phyloP scores from a whole-genome alignment of 1,140 invertebrate genomes.

The Psilanteris sp. region DNA sequence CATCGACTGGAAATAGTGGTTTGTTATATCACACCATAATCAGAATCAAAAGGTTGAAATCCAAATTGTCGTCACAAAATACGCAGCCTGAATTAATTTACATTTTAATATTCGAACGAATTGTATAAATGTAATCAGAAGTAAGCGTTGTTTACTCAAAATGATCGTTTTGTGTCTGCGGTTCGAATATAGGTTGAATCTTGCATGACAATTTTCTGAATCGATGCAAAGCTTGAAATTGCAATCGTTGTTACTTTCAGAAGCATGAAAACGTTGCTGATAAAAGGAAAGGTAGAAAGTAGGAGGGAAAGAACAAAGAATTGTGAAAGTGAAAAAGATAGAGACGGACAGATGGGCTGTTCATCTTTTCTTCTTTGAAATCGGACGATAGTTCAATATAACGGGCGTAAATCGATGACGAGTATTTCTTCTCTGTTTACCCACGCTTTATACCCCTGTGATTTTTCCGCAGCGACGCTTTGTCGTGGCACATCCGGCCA shows the following conservation, averaged over 20 bases:
- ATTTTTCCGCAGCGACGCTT: constrained; percentile 77
- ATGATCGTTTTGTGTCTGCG: constrained; percentile 20
- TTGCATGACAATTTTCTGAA: constrained; percentile 38
- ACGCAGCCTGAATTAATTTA: constrained; percentile 26
- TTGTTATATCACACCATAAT: too few relatives aligned
- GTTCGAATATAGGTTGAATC: constrained; percentile 30
- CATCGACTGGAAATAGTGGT: too few relatives aligned
- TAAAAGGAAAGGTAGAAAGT: constrained; percentile 5
- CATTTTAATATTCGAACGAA: constrained; percentile 22
- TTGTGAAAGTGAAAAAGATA: not conserved
- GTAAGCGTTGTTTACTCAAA: constrained; percentile 30
- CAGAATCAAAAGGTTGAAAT: too few relatives aligned
- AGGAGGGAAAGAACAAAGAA: not conserved
- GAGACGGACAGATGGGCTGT: not conserved
- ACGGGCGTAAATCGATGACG: constrained; percentile 26
- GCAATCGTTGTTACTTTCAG: constrained; percentile 26
- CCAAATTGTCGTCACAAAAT: constrained; percentile 16
- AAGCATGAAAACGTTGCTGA: constrained; percentile 14
- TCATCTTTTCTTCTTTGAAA: constrained; percentile 54
- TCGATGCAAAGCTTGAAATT: constrained; percentile 34
- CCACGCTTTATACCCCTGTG: constrained; percentile 74
- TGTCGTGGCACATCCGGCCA: constrained; percentile 75
- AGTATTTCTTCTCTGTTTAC: constrained; percentile 71
- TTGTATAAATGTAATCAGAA: constrained; percentile 41
- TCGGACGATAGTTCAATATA: constrained; percentile 33